phyloP scores from a whole-genome alignment of 2,113 vertebrate genomes.

The Vimba vimba region DNA sequence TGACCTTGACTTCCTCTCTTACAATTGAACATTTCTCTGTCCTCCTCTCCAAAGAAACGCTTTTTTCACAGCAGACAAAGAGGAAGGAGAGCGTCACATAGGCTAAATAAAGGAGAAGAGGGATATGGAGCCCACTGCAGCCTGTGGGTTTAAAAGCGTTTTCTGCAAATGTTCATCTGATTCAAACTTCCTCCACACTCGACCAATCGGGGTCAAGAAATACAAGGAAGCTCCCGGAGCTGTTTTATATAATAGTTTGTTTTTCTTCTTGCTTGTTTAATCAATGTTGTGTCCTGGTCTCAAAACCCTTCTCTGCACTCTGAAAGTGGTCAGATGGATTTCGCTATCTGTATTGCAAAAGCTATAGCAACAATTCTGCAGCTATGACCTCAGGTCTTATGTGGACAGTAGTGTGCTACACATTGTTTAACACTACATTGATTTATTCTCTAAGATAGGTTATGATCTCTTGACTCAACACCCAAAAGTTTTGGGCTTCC shows the following conservation, averaged over 20 bases:
- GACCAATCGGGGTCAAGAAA: constrained; percentile 18
- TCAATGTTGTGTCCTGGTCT: not conserved
- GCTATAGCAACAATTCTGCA: not conserved
- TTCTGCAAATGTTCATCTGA: constrained; percentile 11
- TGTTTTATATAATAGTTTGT: not conserved
- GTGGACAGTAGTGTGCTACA: not conserved
- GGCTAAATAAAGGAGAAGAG: constrained; percentile 25
- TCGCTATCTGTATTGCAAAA: not conserved
- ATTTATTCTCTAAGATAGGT: not conserved
- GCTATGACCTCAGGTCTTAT: not conserved
- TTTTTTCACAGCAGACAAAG: constrained; percentile 42
- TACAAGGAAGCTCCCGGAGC: not conserved
- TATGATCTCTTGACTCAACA: not conserved
- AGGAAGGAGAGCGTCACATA: not conserved
- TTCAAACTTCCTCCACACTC: constrained; percentile 26
- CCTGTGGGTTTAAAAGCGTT: constrained; percentile 42
- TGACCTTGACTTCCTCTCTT: not conserved
- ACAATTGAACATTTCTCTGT: constrained; percentile 33
- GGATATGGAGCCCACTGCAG: constrained; percentile 9
- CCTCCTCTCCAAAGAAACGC: not conserved
- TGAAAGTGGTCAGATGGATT: not conserved
- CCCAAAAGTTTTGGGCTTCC: not conserved
- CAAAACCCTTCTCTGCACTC: not conserved
- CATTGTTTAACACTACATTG: constrained; percentile 1
- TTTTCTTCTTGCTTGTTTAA: constrained; percentile 21